phyloP scores from a whole-genome alignment of 2,113 vertebrate genomes.

The Gadus macrocephalus region DNA sequence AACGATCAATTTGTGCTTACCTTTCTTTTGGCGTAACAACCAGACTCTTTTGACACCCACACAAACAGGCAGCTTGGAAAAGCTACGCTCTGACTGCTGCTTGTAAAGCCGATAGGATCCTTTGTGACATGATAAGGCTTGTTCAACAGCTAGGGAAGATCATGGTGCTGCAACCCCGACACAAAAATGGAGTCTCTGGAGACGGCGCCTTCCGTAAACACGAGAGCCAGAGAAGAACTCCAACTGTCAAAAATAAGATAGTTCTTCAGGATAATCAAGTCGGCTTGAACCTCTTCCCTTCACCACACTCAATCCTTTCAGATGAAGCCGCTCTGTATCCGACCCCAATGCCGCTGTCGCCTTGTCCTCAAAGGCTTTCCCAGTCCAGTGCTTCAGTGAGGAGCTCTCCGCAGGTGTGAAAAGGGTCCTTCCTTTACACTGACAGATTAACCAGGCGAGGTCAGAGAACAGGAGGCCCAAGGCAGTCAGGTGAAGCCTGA shows the following conservation, averaged over 20 bases:
- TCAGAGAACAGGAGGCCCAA: constrained; percentile 31
- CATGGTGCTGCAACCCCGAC: constrained; percentile 24
- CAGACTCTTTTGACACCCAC: constrained; percentile 33
- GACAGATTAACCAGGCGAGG: constrained; percentile 36
- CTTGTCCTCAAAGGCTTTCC: background rate
- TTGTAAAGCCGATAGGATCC: constrained; percentile 43
- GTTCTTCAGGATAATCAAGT: background rate
- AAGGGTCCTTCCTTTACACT: constrained; percentile 27
- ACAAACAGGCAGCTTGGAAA: constrained; percentile 48
- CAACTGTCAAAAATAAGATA: background rate
- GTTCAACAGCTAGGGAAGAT: constrained; percentile 35
- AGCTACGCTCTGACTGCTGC: constrained; percentile 36
- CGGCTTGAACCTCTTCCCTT: constrained; percentile 13
- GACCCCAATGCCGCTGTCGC: constrained; percentile 1
- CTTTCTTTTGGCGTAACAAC: constrained; percentile 35
- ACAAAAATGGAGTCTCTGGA: constrained; percentile 4
- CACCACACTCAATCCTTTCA: constrained; percentile 23
- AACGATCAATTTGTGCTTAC: constrained; percentile 42
- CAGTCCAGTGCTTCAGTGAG: constrained; percentile 12
- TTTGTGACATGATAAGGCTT: constrained; percentile 62
- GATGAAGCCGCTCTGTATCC: background rate
- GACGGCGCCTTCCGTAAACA: constrained; percentile 3
- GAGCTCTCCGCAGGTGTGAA: constrained; percentile 39
- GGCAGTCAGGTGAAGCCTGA: constrained; percentile 22
- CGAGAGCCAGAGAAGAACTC: background rate